These are phyloP conservation scores for Phodopus roborovskii DNA, from an alignment of 2,113 vertebrate species.

Conservation along the genomic window DNA sequence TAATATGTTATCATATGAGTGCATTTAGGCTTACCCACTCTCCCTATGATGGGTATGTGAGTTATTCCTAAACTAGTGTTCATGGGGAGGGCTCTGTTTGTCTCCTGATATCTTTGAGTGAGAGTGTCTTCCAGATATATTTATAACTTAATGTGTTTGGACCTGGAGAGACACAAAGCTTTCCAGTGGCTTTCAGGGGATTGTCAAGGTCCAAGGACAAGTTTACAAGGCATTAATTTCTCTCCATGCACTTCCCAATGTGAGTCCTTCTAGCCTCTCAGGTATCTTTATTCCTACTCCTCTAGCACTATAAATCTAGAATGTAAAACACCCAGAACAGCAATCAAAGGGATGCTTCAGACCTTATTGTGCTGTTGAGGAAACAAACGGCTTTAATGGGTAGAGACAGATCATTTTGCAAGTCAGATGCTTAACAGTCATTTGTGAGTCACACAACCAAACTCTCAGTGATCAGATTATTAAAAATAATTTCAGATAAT, in stretches of 20 bases:
- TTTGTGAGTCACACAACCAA: conserved; percentile 39
- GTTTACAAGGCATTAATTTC: not conserved
- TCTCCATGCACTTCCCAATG: not conserved
- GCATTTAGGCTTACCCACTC: not conserved
- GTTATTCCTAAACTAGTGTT: not conserved
- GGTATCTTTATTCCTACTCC: not conserved
- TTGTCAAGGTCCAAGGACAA: not conserved
- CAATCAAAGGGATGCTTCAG: conserved; percentile 52
- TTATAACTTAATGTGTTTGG: not conserved
- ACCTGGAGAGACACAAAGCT: not conserved
- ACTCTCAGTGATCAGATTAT: conserved; percentile 46
- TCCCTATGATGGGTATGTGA: not conserved
- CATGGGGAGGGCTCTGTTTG: not conserved
- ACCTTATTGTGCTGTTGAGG: conserved; percentile 41
- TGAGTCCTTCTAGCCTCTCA: not conserved
- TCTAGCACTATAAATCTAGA: not conserved
- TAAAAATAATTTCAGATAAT: conserved; percentile 60
- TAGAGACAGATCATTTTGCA: conserved; percentile 52
- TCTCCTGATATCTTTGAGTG: not conserved
- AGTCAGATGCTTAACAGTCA: not conserved
- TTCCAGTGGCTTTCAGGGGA: not conserved
- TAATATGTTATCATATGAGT: not conserved
- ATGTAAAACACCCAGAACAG: not conserved
- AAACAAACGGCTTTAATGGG: conserved; percentile 39
- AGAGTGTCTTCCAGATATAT: not conserved